Percentiles rank a stretch among this genome's conserved stretches.
phyloP scores from a whole-genome alignment of 2,113 vertebrate genomes.

The Regulus satrapa region DNA sequence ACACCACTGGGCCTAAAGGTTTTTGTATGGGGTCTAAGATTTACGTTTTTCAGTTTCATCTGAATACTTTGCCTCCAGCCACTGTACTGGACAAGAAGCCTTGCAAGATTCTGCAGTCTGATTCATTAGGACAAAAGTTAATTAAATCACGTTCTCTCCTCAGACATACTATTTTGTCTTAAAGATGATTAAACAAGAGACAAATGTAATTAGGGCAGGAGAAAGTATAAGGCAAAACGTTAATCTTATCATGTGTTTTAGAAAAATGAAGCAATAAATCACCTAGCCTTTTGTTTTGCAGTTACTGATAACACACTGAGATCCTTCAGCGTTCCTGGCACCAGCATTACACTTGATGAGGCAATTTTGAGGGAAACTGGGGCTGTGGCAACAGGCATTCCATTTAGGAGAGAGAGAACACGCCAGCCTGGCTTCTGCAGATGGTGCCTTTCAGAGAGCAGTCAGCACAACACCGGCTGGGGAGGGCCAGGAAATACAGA shows the following conservation, averaged over 20 bases:
- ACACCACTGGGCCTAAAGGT: background rate
- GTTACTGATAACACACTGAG: background rate
- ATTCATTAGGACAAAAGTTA: constrained; percentile 63
- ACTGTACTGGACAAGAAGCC: background rate
- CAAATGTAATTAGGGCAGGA: background rate
- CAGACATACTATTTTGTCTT: background rate
- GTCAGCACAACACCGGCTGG: background rate
- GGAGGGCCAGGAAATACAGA: background rate
- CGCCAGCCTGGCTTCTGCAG: background rate
- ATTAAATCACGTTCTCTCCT: constrained; percentile 64
- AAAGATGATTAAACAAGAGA: background rate
- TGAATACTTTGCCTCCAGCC: background rate
- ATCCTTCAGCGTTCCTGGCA: background rate
- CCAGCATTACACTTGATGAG: background rate
- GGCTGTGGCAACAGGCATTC: background rate
- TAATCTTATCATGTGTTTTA: background rate
- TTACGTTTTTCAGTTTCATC: background rate
- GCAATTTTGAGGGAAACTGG: background rate
- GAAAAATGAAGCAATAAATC: background rate
- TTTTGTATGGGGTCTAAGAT: background rate
- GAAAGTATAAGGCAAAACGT: background rate
- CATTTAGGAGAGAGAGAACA: background rate
- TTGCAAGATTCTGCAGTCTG: background rate
- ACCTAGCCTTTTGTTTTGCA: background rate
- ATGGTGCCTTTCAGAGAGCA: background rate